Percentiles rank a stretch among this genome's conserved stretches.
Evolutionary conservation across 2,888 invertebrate species (phyloP).

Genomic region (Phorcus lineatus): DNA sequence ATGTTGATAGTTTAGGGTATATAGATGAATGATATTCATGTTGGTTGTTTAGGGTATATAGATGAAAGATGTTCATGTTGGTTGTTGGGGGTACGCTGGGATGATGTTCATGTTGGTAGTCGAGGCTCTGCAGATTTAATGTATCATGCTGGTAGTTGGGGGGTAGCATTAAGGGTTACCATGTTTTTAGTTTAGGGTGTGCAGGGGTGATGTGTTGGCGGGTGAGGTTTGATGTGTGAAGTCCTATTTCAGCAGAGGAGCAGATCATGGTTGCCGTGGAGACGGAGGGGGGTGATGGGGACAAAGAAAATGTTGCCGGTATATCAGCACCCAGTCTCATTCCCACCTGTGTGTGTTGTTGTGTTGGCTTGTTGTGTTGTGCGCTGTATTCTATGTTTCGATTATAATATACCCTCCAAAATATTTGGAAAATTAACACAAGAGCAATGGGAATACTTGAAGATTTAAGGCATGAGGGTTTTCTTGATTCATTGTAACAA

Average conservation of each 20-base stretch:
- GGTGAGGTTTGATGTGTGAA: neutral
- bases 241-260: neutral
- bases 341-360: neutral
- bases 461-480: too few species aligned
- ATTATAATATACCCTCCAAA: neutral
- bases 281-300: neutral
- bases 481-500: too few species aligned
- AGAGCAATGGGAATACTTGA: too few species aligned
- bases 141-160: too few species aligned
- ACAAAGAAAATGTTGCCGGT: neutral
- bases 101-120: too few species aligned
- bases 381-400: neutral
- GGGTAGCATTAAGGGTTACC: neutral
- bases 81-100: too few species aligned
- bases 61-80: too few species aligned
- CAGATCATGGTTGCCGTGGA: constrained; percentile 22
- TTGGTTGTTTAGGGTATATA: too few species aligned
- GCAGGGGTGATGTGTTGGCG: neutral
- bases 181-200: neutral
- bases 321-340: neutral
- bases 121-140: too few species aligned
- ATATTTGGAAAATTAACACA: too few species aligned
- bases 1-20: too few species aligned
- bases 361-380: neutral
- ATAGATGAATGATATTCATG: too few species aligned